Conservation (phyloP, 2,113 vertebrate species). For the Paedocypris sp. region DNA sequence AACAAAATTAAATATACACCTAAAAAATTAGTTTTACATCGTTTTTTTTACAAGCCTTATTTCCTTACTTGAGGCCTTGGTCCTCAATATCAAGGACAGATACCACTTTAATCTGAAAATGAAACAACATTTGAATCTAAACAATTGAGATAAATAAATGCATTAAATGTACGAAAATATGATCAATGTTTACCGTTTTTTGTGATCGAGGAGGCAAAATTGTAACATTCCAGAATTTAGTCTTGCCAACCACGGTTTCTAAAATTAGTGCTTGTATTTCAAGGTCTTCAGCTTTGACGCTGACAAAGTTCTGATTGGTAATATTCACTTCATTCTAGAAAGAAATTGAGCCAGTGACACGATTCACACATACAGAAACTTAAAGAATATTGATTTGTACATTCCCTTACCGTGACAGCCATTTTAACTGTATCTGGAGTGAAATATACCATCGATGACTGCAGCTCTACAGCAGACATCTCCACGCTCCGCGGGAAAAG, state of each 20-base stretch:
- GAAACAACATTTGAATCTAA: too few species aligned
- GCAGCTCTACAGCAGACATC: conserved; percentile 72
- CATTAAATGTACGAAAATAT: background rate
- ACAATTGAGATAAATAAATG: background rate
- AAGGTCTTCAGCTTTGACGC: conserved; percentile 54
- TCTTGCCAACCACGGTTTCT: conserved; percentile 55
- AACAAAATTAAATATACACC: too few species aligned
- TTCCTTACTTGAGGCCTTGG: conserved; percentile 52
- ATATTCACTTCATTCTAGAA: conserved; percentile 69
- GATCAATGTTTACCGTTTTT: conserved; percentile 55
- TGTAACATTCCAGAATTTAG: conserved; percentile 49
- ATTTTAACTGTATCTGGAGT: conserved; percentile 40
- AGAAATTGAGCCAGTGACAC: background rate
- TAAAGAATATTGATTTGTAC: background rate
- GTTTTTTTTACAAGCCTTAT: too few species aligned
- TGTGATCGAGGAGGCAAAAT: conserved; percentile 49
- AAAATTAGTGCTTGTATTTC: conserved; percentile 61
- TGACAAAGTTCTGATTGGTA: conserved; percentile 72
- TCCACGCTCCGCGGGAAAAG: conserved; percentile 87
- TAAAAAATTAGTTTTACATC: too few species aligned
- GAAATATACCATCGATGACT: conserved; percentile 76
- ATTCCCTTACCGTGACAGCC: conserved; percentile 49
- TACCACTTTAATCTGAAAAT: conserved; percentile 18
- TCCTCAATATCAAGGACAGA: conserved; percentile 40
- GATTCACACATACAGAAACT: background rate